These are phyloP conservation scores for Istiophorus platypterus DNA, from an alignment of 2,113 vertebrate species.

Conservation along the genomic window DNA sequence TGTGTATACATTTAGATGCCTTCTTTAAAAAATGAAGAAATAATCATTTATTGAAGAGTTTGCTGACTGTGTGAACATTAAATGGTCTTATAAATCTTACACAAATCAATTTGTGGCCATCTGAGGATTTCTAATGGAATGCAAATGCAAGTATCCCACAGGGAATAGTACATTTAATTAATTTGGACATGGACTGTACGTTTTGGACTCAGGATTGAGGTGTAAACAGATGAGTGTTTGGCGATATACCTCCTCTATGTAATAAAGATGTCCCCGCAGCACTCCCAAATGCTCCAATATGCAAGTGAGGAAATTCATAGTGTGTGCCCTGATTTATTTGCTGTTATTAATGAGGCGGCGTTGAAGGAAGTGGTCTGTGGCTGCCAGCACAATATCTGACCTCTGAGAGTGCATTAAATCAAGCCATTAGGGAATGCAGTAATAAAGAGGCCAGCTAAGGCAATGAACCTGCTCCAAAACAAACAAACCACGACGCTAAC, in stretches of 20 bases:
- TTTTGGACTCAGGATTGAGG: constrained; percentile 56
- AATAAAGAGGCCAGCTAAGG: constrained; percentile 77
- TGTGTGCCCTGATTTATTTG: constrained; percentile 77
- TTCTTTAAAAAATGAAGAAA: background rate
- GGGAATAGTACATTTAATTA: constrained; percentile 69
- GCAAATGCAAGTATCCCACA: constrained; percentile 36
- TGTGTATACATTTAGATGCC: background rate
- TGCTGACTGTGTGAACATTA: constrained; percentile 26
- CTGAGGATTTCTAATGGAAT: constrained; percentile 53
- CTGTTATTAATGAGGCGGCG: constrained; percentile 77
- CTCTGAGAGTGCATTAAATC: constrained; percentile 82
- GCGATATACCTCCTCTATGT: constrained; percentile 53
- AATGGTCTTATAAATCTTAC: constrained; percentile 36
- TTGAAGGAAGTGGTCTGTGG: constrained; percentile 74
- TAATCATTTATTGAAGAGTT: constrained; percentile 2
- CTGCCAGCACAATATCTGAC: constrained; percentile 81
- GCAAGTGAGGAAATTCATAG: constrained; percentile 65
- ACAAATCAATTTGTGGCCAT: constrained; percentile 24
- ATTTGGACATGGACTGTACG: constrained; percentile 60
- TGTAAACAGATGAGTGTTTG: constrained; percentile 60
- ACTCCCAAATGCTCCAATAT: constrained; percentile 68
- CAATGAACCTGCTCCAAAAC: constrained; percentile 68
- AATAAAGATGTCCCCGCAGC: constrained; percentile 71
- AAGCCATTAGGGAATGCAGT: constrained; percentile 75
- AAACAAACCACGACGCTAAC: constrained; percentile 62